A percentile compares a stretch with the other conserved stretches of the same genome.
These are phyloP conservation scores for Pseudobourletiella spinata DNA, from an alignment of 1,140 invertebrate genomes.

Conservation along the genomic window DNA sequence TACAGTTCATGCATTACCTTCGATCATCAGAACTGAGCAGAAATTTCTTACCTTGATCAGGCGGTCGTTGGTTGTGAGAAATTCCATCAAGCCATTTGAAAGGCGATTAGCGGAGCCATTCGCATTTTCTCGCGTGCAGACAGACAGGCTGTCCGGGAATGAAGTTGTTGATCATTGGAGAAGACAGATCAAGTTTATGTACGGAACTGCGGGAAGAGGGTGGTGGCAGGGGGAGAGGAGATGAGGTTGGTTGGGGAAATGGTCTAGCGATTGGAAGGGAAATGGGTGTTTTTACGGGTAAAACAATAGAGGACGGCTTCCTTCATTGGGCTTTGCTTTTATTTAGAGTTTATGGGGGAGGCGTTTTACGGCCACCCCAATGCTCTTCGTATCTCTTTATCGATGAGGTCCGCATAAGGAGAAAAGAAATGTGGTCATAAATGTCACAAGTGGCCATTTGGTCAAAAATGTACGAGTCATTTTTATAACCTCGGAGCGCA, in stretches of 20 bases:
- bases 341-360: constrained; percentile 7
- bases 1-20: too few relatives aligned
- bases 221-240: background rate
- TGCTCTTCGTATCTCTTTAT: constrained; percentile 12
- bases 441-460: constrained; percentile 23
- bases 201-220: too few relatives aligned
- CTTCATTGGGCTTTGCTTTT: constrained; percentile 7
- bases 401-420: constrained; percentile 5
- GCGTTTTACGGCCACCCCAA: background rate
- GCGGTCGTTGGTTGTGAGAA: too few relatives aligned
- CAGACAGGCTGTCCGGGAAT: too few relatives aligned
- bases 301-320: background rate
- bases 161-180: too few relatives aligned
- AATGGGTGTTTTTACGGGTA: constrained; percentile 2
- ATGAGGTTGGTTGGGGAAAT: background rate
- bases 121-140: too few relatives aligned
- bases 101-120: too few relatives aligned
- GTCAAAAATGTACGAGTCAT: constrained; percentile 23
- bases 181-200: too few relatives aligned
- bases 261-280: background rate
- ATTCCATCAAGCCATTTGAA: too few relatives aligned
- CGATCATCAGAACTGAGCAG: too few relatives aligned
- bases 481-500: constrained; percentile 8
- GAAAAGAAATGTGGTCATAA: constrained; percentile 24
- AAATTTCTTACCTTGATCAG: too few relatives aligned